Base-by-base conservation (phyloP, 2,113 vertebrate genomes). In the Nematolebias whitei region DNA sequence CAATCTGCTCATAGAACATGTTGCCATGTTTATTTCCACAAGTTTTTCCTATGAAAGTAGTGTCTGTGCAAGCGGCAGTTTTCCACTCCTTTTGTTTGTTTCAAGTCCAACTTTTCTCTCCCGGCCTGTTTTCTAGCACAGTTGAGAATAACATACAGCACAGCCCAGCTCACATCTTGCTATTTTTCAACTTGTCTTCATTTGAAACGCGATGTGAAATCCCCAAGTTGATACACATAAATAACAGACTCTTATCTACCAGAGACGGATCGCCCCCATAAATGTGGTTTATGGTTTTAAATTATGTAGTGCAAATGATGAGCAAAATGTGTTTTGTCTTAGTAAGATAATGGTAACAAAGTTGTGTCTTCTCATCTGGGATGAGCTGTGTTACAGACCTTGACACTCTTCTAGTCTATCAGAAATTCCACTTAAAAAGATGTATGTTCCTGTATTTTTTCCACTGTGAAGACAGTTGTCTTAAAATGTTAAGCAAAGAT, bases 231-330 rank as follows among this genome's bases (percentile, higher is more conserved):
- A 63, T 78, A 59, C 63, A 84, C 81, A 88, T 84, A 89, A 87
- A 88, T 84, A 88, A 88, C 84, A 74, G 43, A 61, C 71, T 76
- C 78, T 66, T 26, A 73, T 85, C 71, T 77, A 44, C 48, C 57
- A 61, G 71, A 72, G 83, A 83, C 83, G 71, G 77, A 80, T 85
- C 8, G 61, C 52, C 38, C 74, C 85, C 87, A 88, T 89, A 89
- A 89, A 91, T 87, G 82, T 71, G 80, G 71, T 89, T 91, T 87
- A 79, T 64, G 72, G 74, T 80, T 73, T 68, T 91, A 69, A 90
- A 92, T 91, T 78, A 92, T 92, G 90, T 73, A 92, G 59, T 11
- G 7, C 51, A 59, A 71, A 74, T 73, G 83, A 89, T 89, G 86
- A 89, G 82, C 89, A 87, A 89, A 88, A 84, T 78, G 82, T 87